Conservation (phyloP, 2,888 invertebrate genomes). For the Dexiosoma caninum region DNA sequence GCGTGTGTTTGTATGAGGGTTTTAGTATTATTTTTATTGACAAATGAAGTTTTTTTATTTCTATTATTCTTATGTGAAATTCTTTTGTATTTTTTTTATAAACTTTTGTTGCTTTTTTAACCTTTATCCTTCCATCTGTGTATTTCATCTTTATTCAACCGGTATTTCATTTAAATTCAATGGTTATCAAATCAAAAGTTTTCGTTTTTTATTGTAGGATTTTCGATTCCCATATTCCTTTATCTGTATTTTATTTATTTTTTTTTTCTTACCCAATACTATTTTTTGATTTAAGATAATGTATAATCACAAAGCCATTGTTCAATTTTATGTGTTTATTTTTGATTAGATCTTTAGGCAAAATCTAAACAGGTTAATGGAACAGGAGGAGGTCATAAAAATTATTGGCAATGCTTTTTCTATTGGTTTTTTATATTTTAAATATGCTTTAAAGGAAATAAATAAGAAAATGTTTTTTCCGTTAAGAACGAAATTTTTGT, state of each 20-base stretch:
- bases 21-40: conserved; percentile 29
- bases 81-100: conserved; percentile 16
- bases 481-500: too few relatives aligned
- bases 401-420: background rate
- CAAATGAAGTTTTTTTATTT: conserved; percentile 18
- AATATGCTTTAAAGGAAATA: background rate
- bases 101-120: background rate
- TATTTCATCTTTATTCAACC: conserved; percentile 29
- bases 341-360: conserved; percentile 28
- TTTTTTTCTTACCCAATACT: conserved; percentile 33
- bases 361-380: conserved; percentile 19
- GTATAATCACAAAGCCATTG: conserved; percentile 34
- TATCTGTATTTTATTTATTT: background rate
- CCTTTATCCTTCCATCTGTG: background rate
- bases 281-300: conserved; percentile 44
- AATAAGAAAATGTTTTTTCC: too few relatives aligned
- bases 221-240: background rate
- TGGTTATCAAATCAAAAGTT: conserved; percentile 67
- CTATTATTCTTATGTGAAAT: background rate
- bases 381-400: conserved; percentile 3
- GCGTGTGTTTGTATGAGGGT: background rate
- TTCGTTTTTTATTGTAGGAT: conserved; percentile 55
- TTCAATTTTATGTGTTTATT: conserved; percentile 45
- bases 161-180: conserved; percentile 49
- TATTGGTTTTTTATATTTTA: background rate